Conservation (phyloP, 1,140 invertebrate species). For the Reticulitermes speratus region DNA sequence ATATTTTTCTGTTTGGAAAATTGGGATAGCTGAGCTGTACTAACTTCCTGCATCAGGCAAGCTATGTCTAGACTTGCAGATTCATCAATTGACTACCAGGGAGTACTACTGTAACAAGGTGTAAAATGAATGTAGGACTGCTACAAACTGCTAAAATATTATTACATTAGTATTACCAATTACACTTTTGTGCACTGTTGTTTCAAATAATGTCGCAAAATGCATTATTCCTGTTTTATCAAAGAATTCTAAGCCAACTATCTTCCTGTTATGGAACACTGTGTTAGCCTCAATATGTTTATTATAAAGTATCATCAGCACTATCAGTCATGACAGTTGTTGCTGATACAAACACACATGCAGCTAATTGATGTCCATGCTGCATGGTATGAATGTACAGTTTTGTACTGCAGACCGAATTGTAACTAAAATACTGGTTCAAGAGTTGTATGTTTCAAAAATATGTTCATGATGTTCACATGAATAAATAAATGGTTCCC, state of each 20-base stretch:
- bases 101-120: background rate
- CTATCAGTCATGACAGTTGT: background rate
- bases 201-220: background rate
- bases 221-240: background rate
- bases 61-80: background rate
- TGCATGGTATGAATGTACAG: background rate
- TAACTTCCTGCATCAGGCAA: background rate
- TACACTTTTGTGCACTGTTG: background rate
- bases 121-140: background rate
- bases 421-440: too few relatives aligned
- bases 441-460: too few relatives aligned
- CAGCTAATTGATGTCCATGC: background rate
- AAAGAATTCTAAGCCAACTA: background rate
- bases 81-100: constrained; percentile 8
- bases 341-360: background rate
- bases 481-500: too few relatives aligned
- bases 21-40: background rate
- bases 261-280: background rate
- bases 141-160: background rate
- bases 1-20: background rate
- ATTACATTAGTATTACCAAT: background rate
- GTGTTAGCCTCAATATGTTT: background rate
- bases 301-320: background rate
- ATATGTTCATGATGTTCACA: too few relatives aligned
- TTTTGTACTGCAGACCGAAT: background rate